Evolutionary conservation across 2,797 vertebrate genomes (phyloP).

Genomic region (Takifugu rubripes): DNA sequence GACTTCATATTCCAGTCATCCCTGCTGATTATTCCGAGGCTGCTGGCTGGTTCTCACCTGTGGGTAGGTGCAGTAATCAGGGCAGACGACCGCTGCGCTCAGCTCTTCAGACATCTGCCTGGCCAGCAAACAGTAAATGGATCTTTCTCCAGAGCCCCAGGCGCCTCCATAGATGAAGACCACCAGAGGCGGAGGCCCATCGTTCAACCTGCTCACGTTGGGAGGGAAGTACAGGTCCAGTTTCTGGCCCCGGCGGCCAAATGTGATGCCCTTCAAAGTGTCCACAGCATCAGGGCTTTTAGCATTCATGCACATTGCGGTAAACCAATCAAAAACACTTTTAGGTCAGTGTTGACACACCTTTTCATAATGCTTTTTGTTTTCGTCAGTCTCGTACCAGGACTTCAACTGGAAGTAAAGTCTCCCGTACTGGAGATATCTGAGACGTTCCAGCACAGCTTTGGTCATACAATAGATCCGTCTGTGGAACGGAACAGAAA

Average conservation of each 20-base stretch:
- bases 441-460: slow-evolving; percentile 70
- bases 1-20: background rate
- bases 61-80: slow-evolving; percentile 77
- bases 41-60: slow-evolving; percentile 54
- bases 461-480: slow-evolving; percentile 70
- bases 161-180: slow-evolving; percentile 78
- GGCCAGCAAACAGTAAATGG: slow-evolving; percentile 76
- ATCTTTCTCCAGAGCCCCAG: slow-evolving; percentile 75
- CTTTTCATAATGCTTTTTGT: slow-evolving; percentile 70
- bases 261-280: slow-evolving; percentile 66
- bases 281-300: slow-evolving; percentile 3
- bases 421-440: slow-evolving; percentile 72
- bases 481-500: slow-evolving; percentile 19
- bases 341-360: slow-evolving; percentile 29
- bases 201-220: slow-evolving; percentile 4
- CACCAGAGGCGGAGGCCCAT: slow-evolving; percentile 48
- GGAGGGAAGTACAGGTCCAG: slow-evolving; percentile 75
- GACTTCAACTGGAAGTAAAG: slow-evolving; percentile 72
- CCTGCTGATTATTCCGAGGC: background rate
- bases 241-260: slow-evolving; percentile 72
- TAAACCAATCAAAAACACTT: background rate
- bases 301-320: background rate
- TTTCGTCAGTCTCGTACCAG: slow-evolving; percentile 71
- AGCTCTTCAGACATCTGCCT: slow-evolving; percentile 73
- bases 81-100: slow-evolving; percentile 70